phyloP scores from a whole-genome alignment of 2,797 vertebrate genomes.

The Sebastes aleutianus region DNA sequence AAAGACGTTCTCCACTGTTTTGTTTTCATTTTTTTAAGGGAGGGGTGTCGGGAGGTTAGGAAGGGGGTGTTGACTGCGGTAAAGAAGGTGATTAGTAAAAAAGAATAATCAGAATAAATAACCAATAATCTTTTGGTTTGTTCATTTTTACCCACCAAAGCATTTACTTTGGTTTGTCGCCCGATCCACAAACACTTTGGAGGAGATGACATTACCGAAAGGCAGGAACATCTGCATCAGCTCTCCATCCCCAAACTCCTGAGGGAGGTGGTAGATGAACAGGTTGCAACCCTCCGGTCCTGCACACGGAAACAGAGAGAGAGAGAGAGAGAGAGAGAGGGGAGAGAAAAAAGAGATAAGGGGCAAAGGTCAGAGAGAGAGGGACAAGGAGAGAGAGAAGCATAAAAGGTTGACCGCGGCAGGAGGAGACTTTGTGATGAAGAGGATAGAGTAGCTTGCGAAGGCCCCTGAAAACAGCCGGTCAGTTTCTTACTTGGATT shows the following conservation, averaged over 20 bases:
- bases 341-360: conserved; percentile 23
- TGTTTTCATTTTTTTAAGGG: conserved; percentile 31
- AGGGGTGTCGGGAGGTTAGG: conserved; percentile 51
- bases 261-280: conserved; percentile 99
- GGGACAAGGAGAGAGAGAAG: conserved; percentile 6
- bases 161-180: conserved; percentile 99
- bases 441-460: not conserved
- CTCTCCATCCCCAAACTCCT: conserved; percentile 99
- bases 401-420: not conserved
- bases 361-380: conserved; percentile 34
- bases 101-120: conserved; percentile 79
- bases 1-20: conserved; percentile 33
- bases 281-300: conserved; percentile 99
- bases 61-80: conserved; percentile 69
- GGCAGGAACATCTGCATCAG: conserved; percentile 99
- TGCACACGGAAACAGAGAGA: conserved; percentile 75
- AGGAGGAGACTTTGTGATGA: not conserved
- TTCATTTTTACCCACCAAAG: conserved; percentile 98
- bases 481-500: not conserved
- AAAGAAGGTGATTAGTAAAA: conserved; percentile 82
- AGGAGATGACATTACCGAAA: conserved; percentile 99
- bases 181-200: conserved; percentile 99
- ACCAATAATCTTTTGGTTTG: conserved; percentile 83
- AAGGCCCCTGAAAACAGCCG: not conserved
- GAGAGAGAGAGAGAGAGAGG: conserved; percentile 44